A percentile compares a stretch with the other conserved stretches of the same genome.
phyloP scores from a whole-genome alignment of 2,797 vertebrate species.

The Alectoris magna region DNA sequence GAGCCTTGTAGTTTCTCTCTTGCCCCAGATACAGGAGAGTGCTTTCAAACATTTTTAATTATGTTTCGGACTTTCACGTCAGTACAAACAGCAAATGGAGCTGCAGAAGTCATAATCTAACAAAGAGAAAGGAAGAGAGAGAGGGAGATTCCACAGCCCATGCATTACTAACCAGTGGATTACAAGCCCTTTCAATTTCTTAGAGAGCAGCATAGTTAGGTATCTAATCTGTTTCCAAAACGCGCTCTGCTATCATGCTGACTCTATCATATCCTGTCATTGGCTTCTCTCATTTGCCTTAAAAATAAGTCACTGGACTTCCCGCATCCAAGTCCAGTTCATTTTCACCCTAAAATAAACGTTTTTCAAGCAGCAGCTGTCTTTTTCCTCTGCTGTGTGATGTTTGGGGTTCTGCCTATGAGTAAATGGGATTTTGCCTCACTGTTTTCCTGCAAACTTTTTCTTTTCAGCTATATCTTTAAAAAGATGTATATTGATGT shows the following conservation, averaged over 20 bases:
- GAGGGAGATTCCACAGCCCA: not conserved
- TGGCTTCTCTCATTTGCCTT: not conserved
- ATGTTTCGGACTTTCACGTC: not conserved
- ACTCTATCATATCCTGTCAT: not conserved
- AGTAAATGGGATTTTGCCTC: not conserved
- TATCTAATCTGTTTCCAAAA: not conserved
- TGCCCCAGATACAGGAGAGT: not conserved
- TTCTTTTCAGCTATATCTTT: not conserved
- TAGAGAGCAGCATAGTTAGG: not conserved
- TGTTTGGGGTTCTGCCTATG: not conserved
- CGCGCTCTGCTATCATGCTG: not conserved
- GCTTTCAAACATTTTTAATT: not conserved
- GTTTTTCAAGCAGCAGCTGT: not conserved
- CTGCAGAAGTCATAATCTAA: not conserved
- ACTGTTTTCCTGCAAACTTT: not conserved
- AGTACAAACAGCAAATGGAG: not conserved
- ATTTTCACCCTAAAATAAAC: not conserved
- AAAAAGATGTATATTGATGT: not conserved
- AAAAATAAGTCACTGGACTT: not conserved
- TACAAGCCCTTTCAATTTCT: not conserved
- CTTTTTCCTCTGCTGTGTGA: not conserved
- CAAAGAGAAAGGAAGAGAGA: not conserved
- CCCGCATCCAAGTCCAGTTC: not conserved
- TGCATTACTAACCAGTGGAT: not conserved
- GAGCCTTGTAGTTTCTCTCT: not conserved